These are phyloP conservation scores for Pangasianodon gigas DNA, from an alignment of 2,113 vertebrate genomes.

Conservation along the genomic window DNA sequence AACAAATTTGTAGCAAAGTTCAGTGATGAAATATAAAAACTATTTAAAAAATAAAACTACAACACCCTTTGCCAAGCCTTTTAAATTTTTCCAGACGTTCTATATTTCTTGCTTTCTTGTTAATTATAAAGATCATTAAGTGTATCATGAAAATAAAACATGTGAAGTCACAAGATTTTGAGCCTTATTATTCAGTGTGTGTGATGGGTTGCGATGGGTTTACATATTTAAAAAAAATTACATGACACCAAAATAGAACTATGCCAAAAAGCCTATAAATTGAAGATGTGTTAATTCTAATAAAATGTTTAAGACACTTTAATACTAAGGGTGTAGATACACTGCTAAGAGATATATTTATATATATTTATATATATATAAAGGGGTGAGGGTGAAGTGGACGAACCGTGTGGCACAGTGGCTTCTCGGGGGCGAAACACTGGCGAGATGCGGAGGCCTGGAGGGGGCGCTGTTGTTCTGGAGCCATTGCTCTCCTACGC, in stretches of 20 bases:
- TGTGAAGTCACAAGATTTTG: too few species aligned
- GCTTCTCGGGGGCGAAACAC: constrained; percentile 77
- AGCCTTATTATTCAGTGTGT: too few species aligned
- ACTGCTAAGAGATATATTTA: not conserved
- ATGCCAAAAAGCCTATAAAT: not conserved
- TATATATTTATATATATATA: too few species aligned
- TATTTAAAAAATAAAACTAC: too few species aligned
- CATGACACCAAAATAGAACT: not conserved
- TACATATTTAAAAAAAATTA: not conserved
- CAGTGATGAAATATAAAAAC: too few species aligned
- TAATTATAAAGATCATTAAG: too few species aligned
- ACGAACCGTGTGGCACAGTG: constrained; percentile 76
- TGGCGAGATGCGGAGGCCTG: constrained; percentile 76
- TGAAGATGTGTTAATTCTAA: not conserved
- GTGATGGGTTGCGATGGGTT: too few species aligned
- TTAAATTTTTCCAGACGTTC: too few species aligned
- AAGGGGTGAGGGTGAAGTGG: not conserved
- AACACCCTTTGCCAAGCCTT: too few species aligned
- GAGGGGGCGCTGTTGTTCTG: constrained; percentile 72
- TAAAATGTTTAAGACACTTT: not conserved
- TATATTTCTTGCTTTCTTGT: too few species aligned
- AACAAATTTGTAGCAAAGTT: too few species aligned
- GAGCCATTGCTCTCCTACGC: constrained; percentile 85
- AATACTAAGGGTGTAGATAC: not conserved
- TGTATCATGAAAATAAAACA: too few species aligned